Base-by-base conservation (phyloP, 1,140 invertebrate species). In the Drosophila chauvacae region DNA sequence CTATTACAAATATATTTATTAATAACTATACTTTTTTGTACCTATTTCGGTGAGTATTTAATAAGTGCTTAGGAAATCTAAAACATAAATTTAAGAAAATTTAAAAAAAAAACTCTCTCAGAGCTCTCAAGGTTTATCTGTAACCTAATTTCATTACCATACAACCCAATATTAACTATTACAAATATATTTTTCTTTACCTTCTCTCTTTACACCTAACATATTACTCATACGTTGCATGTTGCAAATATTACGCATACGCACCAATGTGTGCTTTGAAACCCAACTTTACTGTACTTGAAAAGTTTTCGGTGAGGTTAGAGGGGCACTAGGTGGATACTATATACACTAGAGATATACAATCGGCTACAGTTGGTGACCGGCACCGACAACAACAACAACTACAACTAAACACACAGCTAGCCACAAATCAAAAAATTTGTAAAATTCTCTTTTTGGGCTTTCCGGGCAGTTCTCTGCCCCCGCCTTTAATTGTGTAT, bases 391-490 rank as follows among this genome's bases (percentile, higher is more conserved):
- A 70, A 20, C 55, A 64, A 65, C 55, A 47, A 35, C 3, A 65
- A 28, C n/a, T 51, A 30, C 42, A 51, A 26, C 65, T 69, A 53
- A 73, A 9, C 23, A 33, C 28, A 74, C 35, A 50, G 55, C 56
- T 39, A 18, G 69, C 71, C 70, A 74, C 73, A 76, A 76, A 76
- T 76, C 70, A 66, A 76, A 76, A 75, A 55, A 76, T 57, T 73
- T 74, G 60, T 76, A 76, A 74, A 76, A 76, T 76, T 61, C 71
- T 74, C 48, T 45, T 45, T 70, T 53, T 23, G 33, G 35, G 28
- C 28, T 60, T 64, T 45, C 30, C 28, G 26, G 28, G 35, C 35
- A 16, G 10, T 30, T 30, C 16, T 26, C 60, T 1, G 30, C 30
- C 13, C n/a, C 58, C 28, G 2, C 13, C 13, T 41, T 68, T 56